Percentiles rank a stretch among this genome's conserved stretches.
phyloP scores from a whole-genome alignment of 2,888 invertebrate genomes.

The Eledone cirrhosa region DNA sequence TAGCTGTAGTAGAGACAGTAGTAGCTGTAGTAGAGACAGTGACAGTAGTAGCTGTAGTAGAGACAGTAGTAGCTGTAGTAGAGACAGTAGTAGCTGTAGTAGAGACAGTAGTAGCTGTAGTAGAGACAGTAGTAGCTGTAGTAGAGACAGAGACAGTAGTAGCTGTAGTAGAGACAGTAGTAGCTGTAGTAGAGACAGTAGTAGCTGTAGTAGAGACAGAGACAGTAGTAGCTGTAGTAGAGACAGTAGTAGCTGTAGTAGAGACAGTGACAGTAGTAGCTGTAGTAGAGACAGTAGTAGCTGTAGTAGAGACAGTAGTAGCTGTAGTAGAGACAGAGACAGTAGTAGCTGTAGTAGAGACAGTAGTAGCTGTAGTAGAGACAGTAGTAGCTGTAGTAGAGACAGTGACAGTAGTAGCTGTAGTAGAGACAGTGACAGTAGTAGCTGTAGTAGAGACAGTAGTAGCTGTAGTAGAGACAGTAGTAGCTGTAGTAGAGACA shows the following conservation, averaged over 20 bases:
- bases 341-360: background rate
- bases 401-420: background rate
- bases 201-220: too few relatives aligned
- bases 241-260: conserved; percentile 10
- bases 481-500: background rate
- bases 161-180: background rate
- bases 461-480: background rate
- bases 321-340: too few relatives aligned
- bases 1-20: background rate
- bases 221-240: conserved; percentile 19
- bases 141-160: too few relatives aligned
- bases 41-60: background rate
- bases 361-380: background rate
- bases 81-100: background rate
- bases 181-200: background rate
- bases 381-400: background rate
- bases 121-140: conserved; percentile 3
- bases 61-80: background rate
- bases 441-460: background rate
- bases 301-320: conserved; percentile 1
- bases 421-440: background rate
- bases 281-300: conserved; percentile 16
- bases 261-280: background rate
- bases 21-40: background rate
- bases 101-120: background rate